A percentile compares a stretch with the other conserved stretches of the same genome.
Evolutionary conservation across 1,140 invertebrate genomes (phyloP).

Genomic region (Bombyx mandarina): DNA sequence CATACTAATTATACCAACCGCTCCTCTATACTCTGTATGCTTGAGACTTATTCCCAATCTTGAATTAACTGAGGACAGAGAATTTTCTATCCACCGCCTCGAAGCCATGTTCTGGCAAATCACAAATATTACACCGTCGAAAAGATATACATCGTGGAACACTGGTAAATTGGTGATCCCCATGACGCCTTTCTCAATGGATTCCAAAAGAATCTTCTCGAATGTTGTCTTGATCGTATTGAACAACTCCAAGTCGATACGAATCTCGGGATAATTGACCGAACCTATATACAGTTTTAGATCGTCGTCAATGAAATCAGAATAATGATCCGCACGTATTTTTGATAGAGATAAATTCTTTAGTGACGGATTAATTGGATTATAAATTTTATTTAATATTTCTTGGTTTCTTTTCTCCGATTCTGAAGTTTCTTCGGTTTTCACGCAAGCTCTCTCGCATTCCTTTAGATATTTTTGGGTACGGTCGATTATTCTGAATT

Average conservation of each 20-base stretch:
- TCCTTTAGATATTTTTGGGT: constrained; percentile 27
- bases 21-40: constrained; percentile 49
- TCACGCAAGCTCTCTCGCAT: constrained; percentile 26
- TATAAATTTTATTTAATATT: constrained; percentile 38
- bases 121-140: constrained; percentile 58
- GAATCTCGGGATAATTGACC: constrained; percentile 44
- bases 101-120: constrained; percentile 41
- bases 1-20: constrained; percentile 56
- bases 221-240: constrained; percentile 37
- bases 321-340: constrained; percentile 47
- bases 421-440: constrained; percentile 18
- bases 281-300: constrained; percentile 54
- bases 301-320: constrained; percentile 47
- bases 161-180: constrained; percentile 27
- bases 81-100: constrained; percentile 36
- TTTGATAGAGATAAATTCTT: constrained; percentile 33
- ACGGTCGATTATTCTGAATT: constrained; percentile 51
- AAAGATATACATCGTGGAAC: constrained; percentile 53
- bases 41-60: constrained; percentile 34
- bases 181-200: constrained; percentile 15
- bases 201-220: constrained; percentile 34
- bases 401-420: constrained; percentile 29
- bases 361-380: constrained; percentile 33
- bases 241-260: constrained; percentile 41
- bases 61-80: constrained; percentile 24